A percentile compares a stretch with the other conserved stretches of the same genome.
Evolutionary conservation across 2,888 invertebrate species (phyloP).

Genomic region (Liposcelis brunnea): DNA sequence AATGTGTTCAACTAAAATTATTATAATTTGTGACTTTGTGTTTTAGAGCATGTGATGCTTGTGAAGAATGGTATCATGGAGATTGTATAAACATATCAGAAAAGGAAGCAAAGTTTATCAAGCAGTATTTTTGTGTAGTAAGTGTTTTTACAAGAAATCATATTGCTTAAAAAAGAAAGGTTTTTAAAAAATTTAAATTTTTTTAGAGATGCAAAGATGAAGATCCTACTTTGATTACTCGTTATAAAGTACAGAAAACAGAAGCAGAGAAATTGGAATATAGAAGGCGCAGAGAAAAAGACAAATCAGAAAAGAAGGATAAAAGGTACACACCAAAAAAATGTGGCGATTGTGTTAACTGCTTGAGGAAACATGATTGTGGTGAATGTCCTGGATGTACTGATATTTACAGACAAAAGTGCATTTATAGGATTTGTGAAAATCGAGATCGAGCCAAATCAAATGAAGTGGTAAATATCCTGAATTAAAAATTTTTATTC

Average conservation of each 20-base stretch:
- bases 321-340: constrained; percentile 20
- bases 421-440: constrained; percentile 16
- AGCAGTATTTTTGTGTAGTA: constrained; percentile 75
- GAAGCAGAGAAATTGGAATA: constrained; percentile 32
- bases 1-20: no score
- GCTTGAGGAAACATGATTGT: constrained; percentile 49
- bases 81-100: constrained; percentile 93
- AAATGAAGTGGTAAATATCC: constrained; percentile 7
- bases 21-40: no score
- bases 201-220: constrained; percentile 54
- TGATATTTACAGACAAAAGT: constrained; percentile 25
- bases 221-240: constrained; percentile 48
- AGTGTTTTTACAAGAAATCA: no score
- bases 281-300: constrained; percentile 23
- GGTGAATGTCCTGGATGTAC: constrained; percentile 48
- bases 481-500: constrained; percentile 1
- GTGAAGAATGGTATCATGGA: constrained; percentile 98
- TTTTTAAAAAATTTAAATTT: no score
- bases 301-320: constrained; percentile 16
- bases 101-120: constrained; percentile 80
- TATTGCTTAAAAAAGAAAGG: no score
- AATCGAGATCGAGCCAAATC: constrained; percentile 11
- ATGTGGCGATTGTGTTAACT: constrained; percentile 63
- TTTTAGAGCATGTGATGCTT: constrained; percentile 80
- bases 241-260: constrained; percentile 24